Evolutionary conservation across 2,888 invertebrate genomes (phyloP).

Genomic region (Eupithecia subfuscata): DNA sequence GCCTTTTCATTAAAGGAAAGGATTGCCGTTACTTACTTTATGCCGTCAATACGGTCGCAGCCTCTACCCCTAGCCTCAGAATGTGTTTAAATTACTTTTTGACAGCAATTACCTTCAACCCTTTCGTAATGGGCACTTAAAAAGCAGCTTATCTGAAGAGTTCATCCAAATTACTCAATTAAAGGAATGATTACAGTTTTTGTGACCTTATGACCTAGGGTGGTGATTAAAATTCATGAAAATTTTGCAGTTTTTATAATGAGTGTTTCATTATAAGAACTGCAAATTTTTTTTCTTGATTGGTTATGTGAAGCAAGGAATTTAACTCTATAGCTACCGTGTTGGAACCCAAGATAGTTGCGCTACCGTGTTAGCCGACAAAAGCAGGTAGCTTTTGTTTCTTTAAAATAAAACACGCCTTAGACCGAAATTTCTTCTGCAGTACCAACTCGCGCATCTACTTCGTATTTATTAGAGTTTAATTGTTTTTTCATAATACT

Average conservation of each 20-base stretch:
- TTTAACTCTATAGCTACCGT: neutral
- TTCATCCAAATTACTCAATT: conserved; percentile 46
- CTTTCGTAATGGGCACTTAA: conserved; percentile 43
- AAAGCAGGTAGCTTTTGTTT: too few relatives aligned
- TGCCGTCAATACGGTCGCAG: conserved; percentile 8
- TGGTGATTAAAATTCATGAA: conserved; percentile 20
- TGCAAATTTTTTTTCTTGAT: too few relatives aligned
- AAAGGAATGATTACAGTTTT: conserved; percentile 42
- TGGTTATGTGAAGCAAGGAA: neutral
- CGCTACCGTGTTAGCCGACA: neutral
- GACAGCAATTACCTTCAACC: conserved; percentile 45
- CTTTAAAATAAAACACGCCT: neutral
- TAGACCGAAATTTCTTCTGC: neutral
- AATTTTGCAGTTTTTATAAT: neutral
- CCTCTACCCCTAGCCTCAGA: conserved; percentile 30
- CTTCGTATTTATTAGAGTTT: neutral
- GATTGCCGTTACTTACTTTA: neutral
- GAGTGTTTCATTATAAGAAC: too few relatives aligned
- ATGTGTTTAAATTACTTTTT: conserved; percentile 48
- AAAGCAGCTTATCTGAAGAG: conserved; percentile 40
- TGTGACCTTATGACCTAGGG: conserved; percentile 21
- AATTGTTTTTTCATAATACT: neutral
- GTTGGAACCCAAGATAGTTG: neutral
- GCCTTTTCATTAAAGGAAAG: neutral
- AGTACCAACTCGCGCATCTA: neutral